These are phyloP conservation scores for Agrilus planipennis DNA, from an alignment of 1,140 invertebrate genomes.

Conservation along the genomic window DNA sequence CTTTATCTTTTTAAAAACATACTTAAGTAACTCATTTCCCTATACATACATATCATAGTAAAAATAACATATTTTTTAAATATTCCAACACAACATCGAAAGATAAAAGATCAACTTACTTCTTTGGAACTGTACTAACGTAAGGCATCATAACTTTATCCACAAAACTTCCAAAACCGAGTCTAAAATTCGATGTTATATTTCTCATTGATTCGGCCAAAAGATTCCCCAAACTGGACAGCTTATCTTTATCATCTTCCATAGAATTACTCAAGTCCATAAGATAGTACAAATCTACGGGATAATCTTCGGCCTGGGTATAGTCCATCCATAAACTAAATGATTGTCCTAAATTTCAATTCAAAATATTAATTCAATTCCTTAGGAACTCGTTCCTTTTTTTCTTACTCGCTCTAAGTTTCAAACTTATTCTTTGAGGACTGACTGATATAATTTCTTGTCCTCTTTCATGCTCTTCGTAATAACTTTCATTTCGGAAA, in stretches of 20 bases:
- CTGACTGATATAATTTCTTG: neutral
- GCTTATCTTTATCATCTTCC: conserved; percentile 54
- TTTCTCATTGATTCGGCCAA: conserved; percentile 55
- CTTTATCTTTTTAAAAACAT: too few relatives aligned
- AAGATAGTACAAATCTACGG: conserved; percentile 80
- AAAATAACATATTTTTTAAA: too few relatives aligned
- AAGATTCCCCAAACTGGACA: conserved; percentile 50
- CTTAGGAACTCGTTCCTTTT: neutral
- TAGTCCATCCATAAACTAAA: conserved; percentile 57
- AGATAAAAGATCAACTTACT: conserved; percentile 34
- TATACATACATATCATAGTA: too few relatives aligned
- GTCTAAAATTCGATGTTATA: conserved; percentile 68
- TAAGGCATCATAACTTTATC: conserved; percentile 79
- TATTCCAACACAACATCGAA: neutral
- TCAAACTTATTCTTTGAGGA: neutral
- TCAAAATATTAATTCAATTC: neutral
- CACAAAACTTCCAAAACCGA: conserved; percentile 83
- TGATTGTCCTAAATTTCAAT: conserved; percentile 16
- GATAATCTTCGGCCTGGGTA: conserved; percentile 62
- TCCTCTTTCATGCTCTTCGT: conserved; percentile 1
- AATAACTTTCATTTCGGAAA: too few relatives aligned
- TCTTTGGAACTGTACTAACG: conserved; percentile 44
- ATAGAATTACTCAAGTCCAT: conserved; percentile 78
- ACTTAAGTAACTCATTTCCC: too few relatives aligned
- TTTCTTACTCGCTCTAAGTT: conserved; percentile 50